Base-by-base conservation (phyloP, 2,888 invertebrate genomes). In the Helicoverpa assulta region DNA sequence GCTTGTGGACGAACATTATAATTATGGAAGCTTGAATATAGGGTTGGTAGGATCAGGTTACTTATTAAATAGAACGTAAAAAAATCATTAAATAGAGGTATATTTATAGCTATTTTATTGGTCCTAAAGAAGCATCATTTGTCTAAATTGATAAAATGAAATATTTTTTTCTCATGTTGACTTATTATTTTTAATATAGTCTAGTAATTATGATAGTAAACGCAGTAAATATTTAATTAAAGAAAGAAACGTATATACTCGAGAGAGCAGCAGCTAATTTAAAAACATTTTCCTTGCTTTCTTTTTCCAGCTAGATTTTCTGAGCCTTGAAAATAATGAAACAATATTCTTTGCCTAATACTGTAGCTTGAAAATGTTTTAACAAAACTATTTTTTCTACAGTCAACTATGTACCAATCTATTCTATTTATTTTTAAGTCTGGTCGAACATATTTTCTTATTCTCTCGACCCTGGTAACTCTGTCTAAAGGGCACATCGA, bases 1-100 rank as follows among this genome's bases (percentile, higher is more conserved):
- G 80, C 67, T 78, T 59, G 70, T 71, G 70, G 75, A 67, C 78
- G 74, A 82, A 85, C 82, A 78, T 82, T 84, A 83, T 90, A 89
- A 91, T 91, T 90, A 90, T 78, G 74, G 63, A 70, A 82, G 74
- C 72, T 67, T 68, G 21, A 59, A 64, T 29, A 56, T 21, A 82
- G 81, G 81, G 77, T 56, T 82, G 81, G 10, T 67, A 47, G n/a
- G 12, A 47, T 40, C 2, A 12, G 37, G 5, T 74, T 68, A 68
- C 68, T 73, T 60, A 40, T 56, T 56, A 19, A 26, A 3, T 26
- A 3, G 2, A 26, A 2, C 4, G 26, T 26, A 26, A 26, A 26
- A 26, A 26, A 21, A 21, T 21, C 21, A 21, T 21, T 21, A 21
- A 21, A 21, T 21, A 21, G 1, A 21, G 1, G 21, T 26, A 26